Evolutionary conservation across 1,140 invertebrate species (phyloP).

Genomic region (Bacillus rossius): DNA sequence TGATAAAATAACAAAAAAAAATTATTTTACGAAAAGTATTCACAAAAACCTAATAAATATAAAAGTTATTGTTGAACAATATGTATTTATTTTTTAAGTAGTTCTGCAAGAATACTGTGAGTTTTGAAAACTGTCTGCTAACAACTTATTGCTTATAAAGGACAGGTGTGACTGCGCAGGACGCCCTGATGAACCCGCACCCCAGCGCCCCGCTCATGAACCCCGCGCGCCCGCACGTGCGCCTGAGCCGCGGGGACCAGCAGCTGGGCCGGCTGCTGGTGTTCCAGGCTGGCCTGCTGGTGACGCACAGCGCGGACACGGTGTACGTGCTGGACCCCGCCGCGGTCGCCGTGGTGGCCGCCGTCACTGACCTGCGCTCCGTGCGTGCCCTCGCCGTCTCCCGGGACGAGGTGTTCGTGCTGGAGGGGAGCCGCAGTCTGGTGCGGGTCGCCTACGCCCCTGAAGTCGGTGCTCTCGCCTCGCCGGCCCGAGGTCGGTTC

Average conservation of each 20-base stretch:
- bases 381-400: conserved; percentile 55
- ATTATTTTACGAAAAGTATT: no score
- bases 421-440: conserved; percentile 61
- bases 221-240: conserved; percentile 48
- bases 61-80: no score
- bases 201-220: conserved; percentile 62
- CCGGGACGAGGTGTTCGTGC: conserved; percentile 73
- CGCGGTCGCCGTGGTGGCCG: conserved; percentile 44
- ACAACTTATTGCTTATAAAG: no score
- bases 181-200: conserved; percentile 52
- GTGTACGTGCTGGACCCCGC: conserved; percentile 70
- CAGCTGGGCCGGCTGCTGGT: conserved; percentile 62
- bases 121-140: no score
- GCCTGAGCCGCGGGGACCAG: conserved; percentile 46
- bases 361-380: conserved; percentile 41
- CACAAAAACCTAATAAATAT: no score
- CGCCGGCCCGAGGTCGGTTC: no score
- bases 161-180: conserved; percentile 41
- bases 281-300: conserved; percentile 62
- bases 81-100: no score
- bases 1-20: no score
- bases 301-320: conserved; percentile 64
- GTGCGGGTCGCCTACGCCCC: conserved; percentile 55
- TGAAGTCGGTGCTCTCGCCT: conserved; percentile 39
- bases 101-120: no score